phyloP scores from a whole-genome alignment of 2,888 invertebrate species.

The Hanleya hanleyi region DNA sequence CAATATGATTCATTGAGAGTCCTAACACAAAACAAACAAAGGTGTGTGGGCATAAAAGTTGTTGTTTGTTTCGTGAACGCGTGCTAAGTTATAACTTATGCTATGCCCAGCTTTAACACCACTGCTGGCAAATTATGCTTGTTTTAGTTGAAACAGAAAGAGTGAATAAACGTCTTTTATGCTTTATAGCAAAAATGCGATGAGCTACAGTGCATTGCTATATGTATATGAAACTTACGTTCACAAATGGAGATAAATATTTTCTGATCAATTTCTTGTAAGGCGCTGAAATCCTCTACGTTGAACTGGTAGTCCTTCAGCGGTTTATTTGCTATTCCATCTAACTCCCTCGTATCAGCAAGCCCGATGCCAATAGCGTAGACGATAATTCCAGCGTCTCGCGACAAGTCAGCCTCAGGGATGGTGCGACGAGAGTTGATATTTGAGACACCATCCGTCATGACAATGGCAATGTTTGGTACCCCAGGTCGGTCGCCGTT shows the following conservation, averaged over 20 bases:
- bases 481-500: slow-evolving; percentile 53
- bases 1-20: no score
- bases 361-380: slow-evolving; percentile 51
- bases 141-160: no score
- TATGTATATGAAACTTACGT: not conserved
- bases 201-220: no score
- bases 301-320: slow-evolving; percentile 38
- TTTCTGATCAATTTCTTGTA: not conserved
- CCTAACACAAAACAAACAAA: no score
- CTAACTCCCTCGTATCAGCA: slow-evolving; percentile 43
- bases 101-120: no score
- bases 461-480: slow-evolving; percentile 49
- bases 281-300: slow-evolving; percentile 40
- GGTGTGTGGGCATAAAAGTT: no score
- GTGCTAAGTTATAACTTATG: no score
- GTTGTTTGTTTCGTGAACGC: no score
- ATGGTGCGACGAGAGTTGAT: slow-evolving; percentile 52
- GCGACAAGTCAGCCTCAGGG: slow-evolving; percentile 45
- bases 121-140: not conserved
- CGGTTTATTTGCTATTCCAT: slow-evolving; percentile 45
- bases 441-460: slow-evolving; percentile 63
- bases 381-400: slow-evolving; percentile 40
- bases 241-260: not conserved
- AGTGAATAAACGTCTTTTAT: no score
- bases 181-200: no score